Evolutionary conservation across 2,113 vertebrate genomes (phyloP).

Genomic region (cattle (Bos taurus)): ARS-UCD2.0 NC_037330.1:95156501-95157000

Average conservation of each 20-base stretch:
- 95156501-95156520: too few species aligned
- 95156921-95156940: not conserved
- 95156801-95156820: not conserved
- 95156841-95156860: not conserved
- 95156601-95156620: too few species aligned
- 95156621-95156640: too few species aligned
- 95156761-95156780: not conserved
- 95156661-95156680: not conserved
- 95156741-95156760: not conserved
- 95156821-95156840: not conserved
- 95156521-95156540: too few species aligned
- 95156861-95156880: not conserved
- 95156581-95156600: too few species aligned
- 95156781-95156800: not conserved
- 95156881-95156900: not conserved
- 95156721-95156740: not conserved
- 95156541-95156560: too few species aligned
- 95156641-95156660: not conserved
- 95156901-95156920: not conserved
- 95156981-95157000: not conserved
- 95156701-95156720: not conserved
- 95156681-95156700: not conserved
- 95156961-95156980: not conserved
- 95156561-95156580: too few species aligned
- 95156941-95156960: not conserved